A percentile compares a stretch with the other conserved stretches of the same genome.
These are phyloP conservation scores for Centroberyx gerrardi DNA, from an alignment of 2,797 vertebrate genomes.

Conservation along the genomic window DNA sequence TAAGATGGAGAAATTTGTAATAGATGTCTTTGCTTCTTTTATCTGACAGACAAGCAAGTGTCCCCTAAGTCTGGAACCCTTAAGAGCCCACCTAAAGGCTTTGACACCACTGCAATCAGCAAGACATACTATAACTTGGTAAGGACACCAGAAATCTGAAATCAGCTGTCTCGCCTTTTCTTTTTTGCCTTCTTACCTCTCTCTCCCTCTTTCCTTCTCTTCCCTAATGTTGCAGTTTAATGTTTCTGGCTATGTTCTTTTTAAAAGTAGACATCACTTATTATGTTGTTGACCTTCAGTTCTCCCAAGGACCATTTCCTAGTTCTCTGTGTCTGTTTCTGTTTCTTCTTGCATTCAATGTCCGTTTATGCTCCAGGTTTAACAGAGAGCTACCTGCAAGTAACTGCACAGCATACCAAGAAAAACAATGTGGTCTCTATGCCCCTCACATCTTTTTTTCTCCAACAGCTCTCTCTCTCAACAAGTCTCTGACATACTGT, in stretches of 20 bases:
- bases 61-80: slow-evolving; percentile 96
- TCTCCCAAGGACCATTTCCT: neutral
- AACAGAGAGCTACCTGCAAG: neutral
- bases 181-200: neutral
- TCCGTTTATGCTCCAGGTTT: neutral
- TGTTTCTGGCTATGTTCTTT: slow-evolving; percentile 7
- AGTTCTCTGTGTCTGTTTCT: neutral
- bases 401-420: neutral
- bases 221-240: neutral
- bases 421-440: neutral
- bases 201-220: neutral
- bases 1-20: no score
- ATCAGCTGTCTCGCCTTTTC: neutral
- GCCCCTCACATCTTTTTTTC: neutral
- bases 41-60: slow-evolving; percentile 92
- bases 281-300: neutral
- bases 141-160: slow-evolving; percentile 64
- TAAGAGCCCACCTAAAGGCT: slow-evolving; percentile 96
- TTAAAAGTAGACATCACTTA: neutral
- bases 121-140: slow-evolving; percentile 99
- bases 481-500: no score
- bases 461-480: no score
- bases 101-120: slow-evolving; percentile 94
- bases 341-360: neutral
- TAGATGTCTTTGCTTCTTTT: neutral